Evolutionary conservation across 2,888 invertebrate species (phyloP), one percentile per base, ranked within the genome.

Genomic region (Philaethria dido): DNA sequence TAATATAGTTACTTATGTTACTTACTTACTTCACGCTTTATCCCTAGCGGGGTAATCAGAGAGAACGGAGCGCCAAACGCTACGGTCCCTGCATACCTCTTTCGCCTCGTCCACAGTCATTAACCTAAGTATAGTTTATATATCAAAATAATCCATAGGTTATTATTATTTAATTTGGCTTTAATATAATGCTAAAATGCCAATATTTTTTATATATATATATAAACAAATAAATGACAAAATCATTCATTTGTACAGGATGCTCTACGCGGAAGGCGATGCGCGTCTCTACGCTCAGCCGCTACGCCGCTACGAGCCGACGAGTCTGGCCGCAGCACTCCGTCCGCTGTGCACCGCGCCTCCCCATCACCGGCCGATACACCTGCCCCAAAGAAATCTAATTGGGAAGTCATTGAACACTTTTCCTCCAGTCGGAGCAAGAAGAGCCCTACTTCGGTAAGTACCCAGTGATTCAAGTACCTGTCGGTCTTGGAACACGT

Each of bases 321-420:
- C 67, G 84, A 93, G 69, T 86, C 94, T 67, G 84, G 91, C 69
- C 80, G 91, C 70, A 84, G 90, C 77, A 89, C 92, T 13, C 92
- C 89, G 0, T 80, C 85, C 16, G 85, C 88, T 11, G 80, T 87
- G 50, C 82, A 81, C 50, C 91, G 87, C 75, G 79, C 93, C 68
- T 84, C 93, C 64, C 83, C 94, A 71, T 89, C 94, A 20, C 94
- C 95, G 52, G 94, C 94, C 0, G 87, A 83, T 50, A 84, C 88
- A 0, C 87, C 88, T 20, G 94, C 94, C 2, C 94, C 95, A 3
- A 94, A 95, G 85, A 97, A 97, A 84, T 97, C 97, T 78, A 97
- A 97, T 89, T 97, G 97, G 97, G 97, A 97, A 85, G 97, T 97
- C 75, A 97, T 97, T 78, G 97, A 97, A 85, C 97, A 97, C 88